These are phyloP conservation scores for Aspidoscelis tigris DNA, from an alignment of 2,113 vertebrate genomes.

Conservation along the genomic window DNA sequence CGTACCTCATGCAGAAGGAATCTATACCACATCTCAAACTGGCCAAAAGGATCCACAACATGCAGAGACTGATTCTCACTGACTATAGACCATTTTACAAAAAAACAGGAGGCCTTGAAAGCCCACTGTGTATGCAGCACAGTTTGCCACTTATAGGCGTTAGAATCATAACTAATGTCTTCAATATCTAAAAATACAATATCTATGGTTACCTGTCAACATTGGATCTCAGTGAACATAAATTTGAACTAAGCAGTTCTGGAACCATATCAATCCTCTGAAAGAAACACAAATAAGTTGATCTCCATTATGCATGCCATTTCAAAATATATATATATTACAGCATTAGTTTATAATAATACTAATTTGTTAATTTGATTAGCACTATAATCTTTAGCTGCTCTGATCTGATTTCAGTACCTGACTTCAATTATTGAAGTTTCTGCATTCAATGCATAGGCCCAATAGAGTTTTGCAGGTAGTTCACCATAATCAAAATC, in stretches of 20 bases:
- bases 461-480: neutral
- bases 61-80: neutral
- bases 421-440: neutral
- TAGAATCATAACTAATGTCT: neutral
- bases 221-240: conserved; percentile 91
- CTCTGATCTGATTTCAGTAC: neutral
- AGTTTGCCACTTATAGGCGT: neutral
- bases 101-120: neutral
- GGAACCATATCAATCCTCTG: conserved; percentile 99
- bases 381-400: neutral
- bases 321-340: neutral
- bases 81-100: neutral
- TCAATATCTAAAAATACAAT: conserved; percentile 6
- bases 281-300: conserved; percentile 44
- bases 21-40: no score
- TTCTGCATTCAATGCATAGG: neutral
- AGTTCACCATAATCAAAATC: neutral
- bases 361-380: neutral
- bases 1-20: no score
- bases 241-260: conserved; percentile 95
- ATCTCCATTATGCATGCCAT: neutral
- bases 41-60: neutral
- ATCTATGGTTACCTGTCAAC: conserved; percentile 87
- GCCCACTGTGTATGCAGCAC: no score
- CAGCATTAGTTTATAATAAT: neutral